phyloP scores from a whole-genome alignment of 2,888 invertebrate genomes.

The Scaptomyza polygonia region DNA sequence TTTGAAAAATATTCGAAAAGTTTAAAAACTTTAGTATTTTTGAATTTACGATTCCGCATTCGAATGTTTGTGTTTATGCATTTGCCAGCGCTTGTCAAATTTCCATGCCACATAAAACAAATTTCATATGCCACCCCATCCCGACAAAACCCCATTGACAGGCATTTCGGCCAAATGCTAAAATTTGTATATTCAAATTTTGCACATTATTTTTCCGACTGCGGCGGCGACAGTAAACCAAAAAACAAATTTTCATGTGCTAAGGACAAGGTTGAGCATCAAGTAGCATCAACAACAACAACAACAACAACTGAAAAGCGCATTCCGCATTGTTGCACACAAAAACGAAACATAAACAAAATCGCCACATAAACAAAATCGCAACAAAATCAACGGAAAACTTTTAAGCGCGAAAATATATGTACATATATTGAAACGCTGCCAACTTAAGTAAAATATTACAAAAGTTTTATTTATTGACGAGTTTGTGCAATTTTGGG shows the following conservation, averaged over 20 bases:
- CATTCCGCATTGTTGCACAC: slow-evolving; percentile 68
- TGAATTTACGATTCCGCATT: slow-evolving; percentile 18
- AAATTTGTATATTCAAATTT: slow-evolving; percentile 36
- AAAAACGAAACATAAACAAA: slow-evolving; percentile 63
- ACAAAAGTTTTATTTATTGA: slow-evolving; percentile 25
- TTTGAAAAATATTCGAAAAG: background rate
- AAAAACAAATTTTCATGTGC: slow-evolving; percentile 63
- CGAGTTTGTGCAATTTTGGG: slow-evolving; percentile 21
- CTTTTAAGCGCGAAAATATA: slow-evolving; percentile 23
- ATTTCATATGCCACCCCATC: background rate
- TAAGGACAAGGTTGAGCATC: slow-evolving; percentile 70
- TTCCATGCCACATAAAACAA: slow-evolving; percentile 36
- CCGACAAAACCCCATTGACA: slow-evolving; percentile 13
- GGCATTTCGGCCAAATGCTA: slow-evolving; percentile 47
- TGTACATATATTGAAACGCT: slow-evolving; percentile 46
- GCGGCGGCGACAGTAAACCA: slow-evolving; percentile 43
- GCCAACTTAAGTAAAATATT: slow-evolving; percentile 41
- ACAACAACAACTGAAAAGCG: slow-evolving; percentile 26
- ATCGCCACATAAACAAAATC: slow-evolving; percentile 52
- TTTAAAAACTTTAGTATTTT: slow-evolving; percentile 3
- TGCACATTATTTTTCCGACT: slow-evolving; percentile 34
- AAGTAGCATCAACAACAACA: slow-evolving; percentile 17
- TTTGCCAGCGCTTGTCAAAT: slow-evolving; percentile 47
- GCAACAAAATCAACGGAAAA: slow-evolving; percentile 6
- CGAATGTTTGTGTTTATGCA: slow-evolving; percentile 32